Base-by-base conservation (phyloP, 2,888 invertebrate genomes). In the Leptopilina myrica region DNA sequence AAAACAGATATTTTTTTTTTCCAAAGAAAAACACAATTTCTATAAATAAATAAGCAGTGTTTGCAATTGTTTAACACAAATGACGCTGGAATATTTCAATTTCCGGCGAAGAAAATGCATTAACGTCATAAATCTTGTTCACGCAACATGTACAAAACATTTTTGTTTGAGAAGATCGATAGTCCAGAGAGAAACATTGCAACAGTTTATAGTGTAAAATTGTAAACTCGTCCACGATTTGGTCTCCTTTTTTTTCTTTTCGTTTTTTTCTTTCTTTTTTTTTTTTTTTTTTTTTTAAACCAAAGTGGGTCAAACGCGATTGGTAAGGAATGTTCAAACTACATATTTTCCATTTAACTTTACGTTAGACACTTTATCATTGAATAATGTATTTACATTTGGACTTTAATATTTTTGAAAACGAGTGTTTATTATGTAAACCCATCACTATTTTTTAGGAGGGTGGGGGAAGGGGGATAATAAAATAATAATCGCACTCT, bases 281-380 rank as follows among this genome's bases (percentile, higher is more conserved):
- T n/a, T 73, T 73, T 53, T 73, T 56, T 73, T 56, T 26, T 73
- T 73, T 53, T 69, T 73, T 73, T 53, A 7, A 69, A 69, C 26
- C 26, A 33, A 73, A 73, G 69, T 73, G 53, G 69, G 69, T 56
- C 69, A 73, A 73, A 53, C 69, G 33, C 56, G 56, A 56, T 56
- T 73, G 56, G 69, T 33, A 73, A 73, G 69, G 69, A 73, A 73
- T 56, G 69, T 33, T 73, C 53, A 33, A 73, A 56, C 69, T 53
- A 56, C 26, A 69, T 49, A 43, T 43, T 43, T 43, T 43, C 43
- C 43, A 43, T 43, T 43, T 43, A 20, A 43, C 43, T 43, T 43
- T 43, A 43, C 43, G 43, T 43, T 43, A n/a, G 0, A 5, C 33
- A 33, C 11, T 56, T 56, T 56, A 56, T 56, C 12, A 56, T 12